Conservation (phyloP, 2,888 invertebrate genomes). For the Tiliacea citrago region DNA sequence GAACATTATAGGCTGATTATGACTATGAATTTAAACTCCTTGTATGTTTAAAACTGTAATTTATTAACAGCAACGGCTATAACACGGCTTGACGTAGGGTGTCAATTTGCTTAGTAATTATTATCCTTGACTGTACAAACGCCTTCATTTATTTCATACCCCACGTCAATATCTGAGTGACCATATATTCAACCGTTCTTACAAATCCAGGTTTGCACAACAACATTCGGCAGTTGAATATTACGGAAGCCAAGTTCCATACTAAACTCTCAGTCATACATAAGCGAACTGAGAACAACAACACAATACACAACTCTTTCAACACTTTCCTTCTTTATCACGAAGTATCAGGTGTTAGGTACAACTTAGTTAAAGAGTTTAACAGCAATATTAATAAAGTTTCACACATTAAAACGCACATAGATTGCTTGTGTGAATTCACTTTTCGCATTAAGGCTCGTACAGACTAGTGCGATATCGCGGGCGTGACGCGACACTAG, state of each 20-base stretch:
- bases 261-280: too few relatives aligned
- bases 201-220: not conserved
- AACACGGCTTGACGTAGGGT: not conserved
- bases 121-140: not conserved
- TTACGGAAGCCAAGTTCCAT: too few relatives aligned
- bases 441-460: conserved; percentile 27
- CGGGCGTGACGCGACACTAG: too few relatives aligned
- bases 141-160: not conserved
- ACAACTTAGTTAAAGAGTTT: conserved; percentile 38
- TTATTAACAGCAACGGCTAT: too few relatives aligned
- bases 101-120: not conserved
- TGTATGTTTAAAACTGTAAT: not conserved
- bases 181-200: too few relatives aligned
- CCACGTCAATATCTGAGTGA: too few relatives aligned
- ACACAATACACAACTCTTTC: too few relatives aligned
- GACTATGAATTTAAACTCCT: too few relatives aligned
- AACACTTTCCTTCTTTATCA: too few relatives aligned
- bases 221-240: not conserved
- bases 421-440: conserved; percentile 14
- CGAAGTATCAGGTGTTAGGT: conserved; percentile 26
- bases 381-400: conserved; percentile 56
- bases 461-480: too few relatives aligned
- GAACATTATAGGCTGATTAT: too few relatives aligned
- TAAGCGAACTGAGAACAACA: conserved; percentile 46
- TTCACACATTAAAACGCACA: conserved; percentile 33